Percentiles rank a stretch among this genome's conserved stretches.
These are phyloP conservation scores for Raja brachyura DNA, from an alignment of 2,113 vertebrate genomes.

Conservation along the genomic window DNA sequence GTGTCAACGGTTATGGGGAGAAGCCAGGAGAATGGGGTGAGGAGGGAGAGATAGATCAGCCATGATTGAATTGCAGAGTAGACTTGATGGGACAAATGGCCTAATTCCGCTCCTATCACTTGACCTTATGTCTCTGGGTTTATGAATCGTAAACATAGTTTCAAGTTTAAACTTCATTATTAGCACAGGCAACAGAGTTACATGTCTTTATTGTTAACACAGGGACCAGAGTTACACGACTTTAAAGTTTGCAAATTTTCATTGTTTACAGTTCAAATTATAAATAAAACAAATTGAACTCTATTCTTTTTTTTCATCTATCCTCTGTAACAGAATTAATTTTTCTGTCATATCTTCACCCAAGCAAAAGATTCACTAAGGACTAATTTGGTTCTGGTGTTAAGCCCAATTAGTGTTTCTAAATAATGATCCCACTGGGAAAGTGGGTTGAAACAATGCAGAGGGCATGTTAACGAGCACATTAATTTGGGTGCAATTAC, in stretches of 20 bases:
- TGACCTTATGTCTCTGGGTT: background rate
- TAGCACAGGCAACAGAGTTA: background rate
- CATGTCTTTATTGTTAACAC: background rate
- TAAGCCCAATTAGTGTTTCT: slow-evolving; percentile 29
- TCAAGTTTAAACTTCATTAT: background rate
- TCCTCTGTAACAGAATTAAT: background rate
- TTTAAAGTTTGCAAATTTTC: slow-evolving; percentile 2
- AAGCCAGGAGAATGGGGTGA: too few species aligned
- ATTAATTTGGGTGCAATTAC: slow-evolving; percentile 2
- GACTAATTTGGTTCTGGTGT: slow-evolving; percentile 22
- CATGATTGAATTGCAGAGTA: too few species aligned
- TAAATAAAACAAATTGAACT: background rate
- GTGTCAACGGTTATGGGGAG: too few species aligned
- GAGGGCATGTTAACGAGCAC: slow-evolving; percentile 1
- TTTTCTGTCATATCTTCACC: background rate
- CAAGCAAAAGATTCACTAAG: slow-evolving; percentile 25
- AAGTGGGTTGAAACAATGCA: slow-evolving; percentile 10
- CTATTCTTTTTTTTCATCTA: background rate
- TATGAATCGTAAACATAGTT: background rate
- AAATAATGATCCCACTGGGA: slow-evolving; percentile 31
- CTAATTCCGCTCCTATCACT: too few species aligned
- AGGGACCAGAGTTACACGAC: background rate
- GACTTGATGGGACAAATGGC: too few species aligned
- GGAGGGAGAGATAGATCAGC: too few species aligned
- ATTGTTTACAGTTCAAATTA: background rate